Evolutionary conservation across 2,888 invertebrate species (phyloP).

Genomic region (Cryptocheilus praepositus): DNA sequence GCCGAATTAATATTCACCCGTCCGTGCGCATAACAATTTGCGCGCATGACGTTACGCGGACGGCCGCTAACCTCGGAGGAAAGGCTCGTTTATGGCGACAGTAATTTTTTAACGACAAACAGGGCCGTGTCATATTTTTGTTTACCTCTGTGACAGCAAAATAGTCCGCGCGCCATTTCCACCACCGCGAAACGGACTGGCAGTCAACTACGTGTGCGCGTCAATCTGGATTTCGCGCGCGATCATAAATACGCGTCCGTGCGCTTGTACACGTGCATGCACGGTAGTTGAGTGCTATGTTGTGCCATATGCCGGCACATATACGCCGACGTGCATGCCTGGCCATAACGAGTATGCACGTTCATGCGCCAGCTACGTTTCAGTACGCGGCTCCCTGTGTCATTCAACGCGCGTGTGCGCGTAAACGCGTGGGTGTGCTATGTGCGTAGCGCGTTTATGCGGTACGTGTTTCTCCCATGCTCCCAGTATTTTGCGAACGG

Average conservation of each 20-base stretch:
- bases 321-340: too few relatives aligned
- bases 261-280: neutral
- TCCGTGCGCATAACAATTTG: slow-evolving; percentile 13
- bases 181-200: neutral
- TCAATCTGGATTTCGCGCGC: slow-evolving; percentile 18
- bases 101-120: slow-evolving; percentile 50
- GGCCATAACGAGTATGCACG: too few relatives aligned
- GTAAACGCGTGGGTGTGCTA: neutral
- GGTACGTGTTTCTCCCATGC: slow-evolving; percentile 30
- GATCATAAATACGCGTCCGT: slow-evolving; percentile 34
- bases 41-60: slow-evolving; percentile 11
- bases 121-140: slow-evolving; percentile 44
- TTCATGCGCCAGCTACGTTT: too few relatives aligned
- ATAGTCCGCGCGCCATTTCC: slow-evolving; percentile 30
- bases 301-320: slow-evolving; percentile 7
- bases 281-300: neutral
- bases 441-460: slow-evolving; percentile 7
- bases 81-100: slow-evolving; percentile 26
- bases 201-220: slow-evolving; percentile 30
- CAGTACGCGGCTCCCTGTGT: neutral
- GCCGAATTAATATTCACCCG: slow-evolving; percentile 44
- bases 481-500: slow-evolving; percentile 36
- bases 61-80: slow-evolving; percentile 14
- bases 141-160: slow-evolving; percentile 32
- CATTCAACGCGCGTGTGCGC: slow-evolving; percentile 14